These are phyloP conservation scores for Neolamprologus falcicula DNA, from an alignment of 2,113 vertebrate genomes.

Conservation along the genomic window DNA sequence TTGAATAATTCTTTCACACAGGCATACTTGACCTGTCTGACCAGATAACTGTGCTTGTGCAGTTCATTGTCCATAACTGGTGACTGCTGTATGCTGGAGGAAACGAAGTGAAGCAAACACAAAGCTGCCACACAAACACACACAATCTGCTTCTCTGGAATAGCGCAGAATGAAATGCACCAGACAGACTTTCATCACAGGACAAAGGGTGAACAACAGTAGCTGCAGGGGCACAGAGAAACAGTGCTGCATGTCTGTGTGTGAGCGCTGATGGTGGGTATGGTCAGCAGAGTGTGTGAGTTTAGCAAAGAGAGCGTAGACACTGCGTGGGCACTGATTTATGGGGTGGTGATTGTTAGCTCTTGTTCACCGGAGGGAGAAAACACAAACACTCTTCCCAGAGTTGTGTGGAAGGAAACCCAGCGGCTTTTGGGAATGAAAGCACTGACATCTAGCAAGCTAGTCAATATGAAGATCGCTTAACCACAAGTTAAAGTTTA, in stretches of 20 bases:
- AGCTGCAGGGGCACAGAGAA: not conserved
- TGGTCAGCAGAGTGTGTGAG: not conserved
- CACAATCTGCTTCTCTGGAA: not conserved
- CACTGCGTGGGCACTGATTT: not conserved
- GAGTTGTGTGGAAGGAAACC: not conserved
- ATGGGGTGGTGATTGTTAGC: conserved; percentile 1
- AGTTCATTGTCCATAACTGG: not conserved
- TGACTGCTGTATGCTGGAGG: not conserved
- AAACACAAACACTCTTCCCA: not conserved
- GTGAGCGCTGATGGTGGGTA: not conserved
- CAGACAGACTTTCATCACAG: not conserved
- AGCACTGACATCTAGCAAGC: not conserved
- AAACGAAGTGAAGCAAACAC: not conserved
- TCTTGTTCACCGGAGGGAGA: not conserved
- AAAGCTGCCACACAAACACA: not conserved
- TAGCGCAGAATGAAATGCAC: not conserved
- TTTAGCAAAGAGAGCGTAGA: not conserved
- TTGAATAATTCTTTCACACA: not conserved
- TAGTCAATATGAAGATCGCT: not conserved
- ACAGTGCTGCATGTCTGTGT: not conserved
- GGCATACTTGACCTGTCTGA: not conserved
- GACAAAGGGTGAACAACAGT: not conserved
- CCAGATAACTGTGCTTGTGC: not conserved
- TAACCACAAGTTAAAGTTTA: not conserved
- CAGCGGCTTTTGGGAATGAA: not conserved